Evolutionary conservation across 2,888 invertebrate genomes (phyloP).

Genomic region (Microctonus hyperodae): DNA sequence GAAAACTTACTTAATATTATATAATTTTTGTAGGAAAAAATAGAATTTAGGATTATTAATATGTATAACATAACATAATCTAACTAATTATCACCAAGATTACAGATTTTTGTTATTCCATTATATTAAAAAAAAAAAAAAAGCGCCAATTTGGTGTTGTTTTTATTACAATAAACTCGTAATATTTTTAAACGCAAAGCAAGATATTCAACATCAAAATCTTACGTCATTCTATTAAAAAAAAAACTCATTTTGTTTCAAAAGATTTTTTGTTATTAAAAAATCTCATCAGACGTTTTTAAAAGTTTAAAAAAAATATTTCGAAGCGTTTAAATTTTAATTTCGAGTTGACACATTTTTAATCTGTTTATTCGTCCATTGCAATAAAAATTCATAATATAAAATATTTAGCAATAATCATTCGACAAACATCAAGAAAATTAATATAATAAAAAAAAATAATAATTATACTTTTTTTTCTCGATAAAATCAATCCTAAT

Average conservation of each 20-base stretch:
- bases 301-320: background rate
- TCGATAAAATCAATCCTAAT: background rate
- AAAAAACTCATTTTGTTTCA: no score
- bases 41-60: slow-evolving; percentile 33
- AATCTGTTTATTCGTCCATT: background rate
- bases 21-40: slow-evolving; percentile 38
- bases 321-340: background rate
- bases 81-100: slow-evolving; percentile 7
- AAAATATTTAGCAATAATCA: background rate
- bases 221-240: no score
- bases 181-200: background rate
- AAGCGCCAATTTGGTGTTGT: background rate
- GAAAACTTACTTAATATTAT: slow-evolving; percentile 39
- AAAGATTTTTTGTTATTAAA: slow-evolving; percentile 8
- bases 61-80: slow-evolving; percentile 21
- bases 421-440: background rate
- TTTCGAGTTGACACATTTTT: slow-evolving; percentile 16
- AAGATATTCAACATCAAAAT: no score
- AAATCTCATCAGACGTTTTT: slow-evolving; percentile 10
- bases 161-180: background rate
- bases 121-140: background rate
- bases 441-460: background rate
- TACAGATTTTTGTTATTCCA: background rate
- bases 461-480: background rate
- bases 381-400: background rate